Evolutionary conservation across 2,797 vertebrate genomes (phyloP).

Genomic region (Enteromius viviparus): DNA sequence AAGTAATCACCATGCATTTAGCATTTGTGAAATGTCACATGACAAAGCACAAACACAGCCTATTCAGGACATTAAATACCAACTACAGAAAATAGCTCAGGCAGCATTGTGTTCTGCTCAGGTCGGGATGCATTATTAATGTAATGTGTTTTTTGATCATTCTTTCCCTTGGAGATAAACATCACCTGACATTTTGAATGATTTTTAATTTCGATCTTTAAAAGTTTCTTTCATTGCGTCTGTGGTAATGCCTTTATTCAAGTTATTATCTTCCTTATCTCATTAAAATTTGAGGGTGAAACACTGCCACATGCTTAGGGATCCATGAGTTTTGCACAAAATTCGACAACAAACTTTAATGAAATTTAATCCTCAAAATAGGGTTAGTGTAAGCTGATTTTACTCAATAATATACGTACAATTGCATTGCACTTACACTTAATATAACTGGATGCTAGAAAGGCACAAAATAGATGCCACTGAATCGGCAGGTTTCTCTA

Average conservation of each 20-base stretch:
- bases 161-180: conserved; percentile 18
- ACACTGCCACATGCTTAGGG: background rate
- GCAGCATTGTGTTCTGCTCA: background rate
- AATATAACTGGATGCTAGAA: conserved; percentile 9
- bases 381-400: conserved; percentile 40
- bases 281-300: background rate
- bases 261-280: background rate
- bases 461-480: background rate
- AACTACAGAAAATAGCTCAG: conserved; percentile 24
- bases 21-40: conserved; percentile 9
- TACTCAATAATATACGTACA: conserved; percentile 11
- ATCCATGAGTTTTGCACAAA: background rate
- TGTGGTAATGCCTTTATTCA: background rate
- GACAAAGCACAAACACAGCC: background rate
- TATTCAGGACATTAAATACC: conserved; percentile 31
- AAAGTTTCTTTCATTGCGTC: background rate
- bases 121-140: conserved; percentile 30
- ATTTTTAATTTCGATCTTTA: conserved; percentile 33
- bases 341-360: background rate
- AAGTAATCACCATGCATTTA: conserved; percentile 31
- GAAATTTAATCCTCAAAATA: conserved; percentile 31
- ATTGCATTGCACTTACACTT: conserved; percentile 3
- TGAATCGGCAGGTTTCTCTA: background rate
- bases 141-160: conserved; percentile 16
- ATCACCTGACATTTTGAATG: conserved; percentile 43